Evolutionary conservation across 2,888 invertebrate species (phyloP).

Genomic region (Polymixis flavicincta): DNA sequence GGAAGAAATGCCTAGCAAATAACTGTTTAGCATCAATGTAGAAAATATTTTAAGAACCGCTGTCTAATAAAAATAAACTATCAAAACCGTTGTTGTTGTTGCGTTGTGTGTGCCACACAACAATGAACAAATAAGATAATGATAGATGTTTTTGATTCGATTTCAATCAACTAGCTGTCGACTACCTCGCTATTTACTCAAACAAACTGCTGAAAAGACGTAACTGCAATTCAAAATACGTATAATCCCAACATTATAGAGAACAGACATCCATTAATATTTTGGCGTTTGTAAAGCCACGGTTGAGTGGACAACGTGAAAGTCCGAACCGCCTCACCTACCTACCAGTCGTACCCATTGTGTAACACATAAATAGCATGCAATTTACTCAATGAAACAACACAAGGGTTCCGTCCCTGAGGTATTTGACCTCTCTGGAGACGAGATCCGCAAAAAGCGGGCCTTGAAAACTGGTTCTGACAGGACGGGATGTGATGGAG

Average conservation of each 20-base stretch:
- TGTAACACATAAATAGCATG: constrained; percentile 72
- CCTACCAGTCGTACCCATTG: constrained; percentile 59
- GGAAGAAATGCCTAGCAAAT: constrained; percentile 2
- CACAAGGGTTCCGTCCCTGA: constrained; percentile 60
- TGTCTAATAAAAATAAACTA: constrained; percentile 1
- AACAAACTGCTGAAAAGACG: neutral
- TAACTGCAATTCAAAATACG: constrained; percentile 29
- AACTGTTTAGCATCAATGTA: constrained; percentile 7
- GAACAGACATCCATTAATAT: constrained; percentile 34
- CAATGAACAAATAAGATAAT: constrained; percentile 7
- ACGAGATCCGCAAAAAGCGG: constrained; percentile 77
- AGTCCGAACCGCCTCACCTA: constrained; percentile 55
- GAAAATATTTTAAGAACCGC: neutral
- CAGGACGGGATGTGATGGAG: constrained; percentile 67
- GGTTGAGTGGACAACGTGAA: constrained; percentile 62
- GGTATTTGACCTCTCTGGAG: constrained; percentile 78
- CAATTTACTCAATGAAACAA: constrained; percentile 73
- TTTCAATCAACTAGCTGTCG: constrained; percentile 8
- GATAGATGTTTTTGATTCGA: constrained; percentile 1
- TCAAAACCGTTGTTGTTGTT: neutral
- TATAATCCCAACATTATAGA: constrained; percentile 19
- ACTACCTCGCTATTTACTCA: constrained; percentile 1
- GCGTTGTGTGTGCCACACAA: neutral
- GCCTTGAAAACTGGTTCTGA: constrained; percentile 79
- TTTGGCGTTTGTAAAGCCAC: constrained; percentile 51